Percentiles rank a stretch among this genome's conserved stretches.
These are phyloP conservation scores for Mizuhopecten yessoensis DNA, from an alignment of 1,140 invertebrate genomes.

Conservation along the genomic window DNA sequence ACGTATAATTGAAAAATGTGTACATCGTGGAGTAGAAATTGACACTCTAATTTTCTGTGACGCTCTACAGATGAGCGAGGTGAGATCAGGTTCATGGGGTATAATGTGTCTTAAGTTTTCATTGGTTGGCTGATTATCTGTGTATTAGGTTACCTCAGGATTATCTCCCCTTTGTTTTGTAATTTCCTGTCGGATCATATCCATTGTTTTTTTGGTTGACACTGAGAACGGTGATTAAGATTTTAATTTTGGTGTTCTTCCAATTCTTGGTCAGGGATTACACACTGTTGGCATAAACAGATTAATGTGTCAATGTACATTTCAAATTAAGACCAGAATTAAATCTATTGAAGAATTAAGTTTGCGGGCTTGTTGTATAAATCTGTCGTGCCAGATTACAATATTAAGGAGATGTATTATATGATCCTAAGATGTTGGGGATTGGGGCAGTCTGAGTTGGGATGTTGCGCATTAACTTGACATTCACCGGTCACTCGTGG, in stretches of 20 bases:
- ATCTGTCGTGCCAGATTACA: not conserved
- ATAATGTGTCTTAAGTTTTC: not conserved
- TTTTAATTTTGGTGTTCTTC: not conserved
- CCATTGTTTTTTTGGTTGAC: not conserved
- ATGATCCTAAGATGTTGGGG: not conserved
- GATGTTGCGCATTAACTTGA: slow-evolving; percentile 9
- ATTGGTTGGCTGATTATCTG: not conserved
- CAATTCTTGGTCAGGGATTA: not conserved
- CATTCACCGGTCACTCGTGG: not conserved
- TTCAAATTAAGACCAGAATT: not conserved
- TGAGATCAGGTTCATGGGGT: not conserved
- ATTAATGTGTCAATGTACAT: not conserved
- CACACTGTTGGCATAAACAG: not conserved
- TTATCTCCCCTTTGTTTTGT: not conserved
- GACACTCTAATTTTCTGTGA: not conserved
- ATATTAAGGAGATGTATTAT: slow-evolving; percentile 19
- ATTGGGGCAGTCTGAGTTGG: not conserved
- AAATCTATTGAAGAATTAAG: not conserved
- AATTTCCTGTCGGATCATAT: not conserved
- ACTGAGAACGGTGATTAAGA: not conserved
- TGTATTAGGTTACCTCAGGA: not conserved
- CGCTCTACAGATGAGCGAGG: not conserved
- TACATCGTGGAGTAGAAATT: not conserved
- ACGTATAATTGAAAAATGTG: slow-evolving; percentile 28
- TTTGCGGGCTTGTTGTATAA: not conserved